phyloP scores from a whole-genome alignment of 2,888 invertebrate species.

The Nomada ferruginata region DNA sequence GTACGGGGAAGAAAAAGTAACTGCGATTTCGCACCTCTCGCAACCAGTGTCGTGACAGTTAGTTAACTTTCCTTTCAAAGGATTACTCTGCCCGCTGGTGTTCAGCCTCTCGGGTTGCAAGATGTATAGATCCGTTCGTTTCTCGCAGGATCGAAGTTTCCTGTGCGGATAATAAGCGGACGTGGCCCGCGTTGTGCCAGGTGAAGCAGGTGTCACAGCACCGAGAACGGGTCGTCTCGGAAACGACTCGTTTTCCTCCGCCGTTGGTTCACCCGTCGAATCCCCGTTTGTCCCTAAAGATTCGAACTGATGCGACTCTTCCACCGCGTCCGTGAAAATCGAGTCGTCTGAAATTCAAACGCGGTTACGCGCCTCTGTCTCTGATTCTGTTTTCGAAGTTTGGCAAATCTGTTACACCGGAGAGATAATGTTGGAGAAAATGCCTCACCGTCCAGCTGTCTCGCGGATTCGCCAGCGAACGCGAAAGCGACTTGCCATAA shows the following conservation, averaged over 20 bases:
- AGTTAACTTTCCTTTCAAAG: slow-evolving; percentile 94
- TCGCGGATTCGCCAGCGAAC: slow-evolving; percentile 71
- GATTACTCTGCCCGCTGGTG: slow-evolving; percentile 91
- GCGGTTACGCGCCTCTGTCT: too few species aligned
- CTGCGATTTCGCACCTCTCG: slow-evolving; percentile 88
- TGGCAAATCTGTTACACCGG: too few species aligned
- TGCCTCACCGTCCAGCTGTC: slow-evolving; percentile 51
- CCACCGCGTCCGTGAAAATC: slow-evolving; percentile 66
- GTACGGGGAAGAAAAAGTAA: background rate
- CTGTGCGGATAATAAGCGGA: slow-evolving; percentile 83
- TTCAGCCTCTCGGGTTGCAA: slow-evolving; percentile 92
- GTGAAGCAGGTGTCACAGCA: slow-evolving; percentile 74
- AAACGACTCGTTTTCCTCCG: slow-evolving; percentile 81
- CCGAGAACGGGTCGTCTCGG: slow-evolving; percentile 80
- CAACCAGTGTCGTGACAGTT: slow-evolving; percentile 95
- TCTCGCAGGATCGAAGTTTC: slow-evolving; percentile 90
- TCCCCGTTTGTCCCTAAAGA: slow-evolving; percentile 76
- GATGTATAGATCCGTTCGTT: slow-evolving; percentile 94
- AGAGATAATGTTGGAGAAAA: too few species aligned
- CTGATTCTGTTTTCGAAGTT: too few species aligned
- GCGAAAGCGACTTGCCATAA: slow-evolving; percentile 77
- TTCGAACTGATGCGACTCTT: slow-evolving; percentile 78
- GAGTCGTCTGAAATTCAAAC: slow-evolving; percentile 73
- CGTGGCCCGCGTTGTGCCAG: slow-evolving; percentile 85
- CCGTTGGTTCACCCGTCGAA: slow-evolving; percentile 83